phyloP scores from a whole-genome alignment of 2,113 vertebrate species.

The Brachyhypopomus occidentalis region DNA sequence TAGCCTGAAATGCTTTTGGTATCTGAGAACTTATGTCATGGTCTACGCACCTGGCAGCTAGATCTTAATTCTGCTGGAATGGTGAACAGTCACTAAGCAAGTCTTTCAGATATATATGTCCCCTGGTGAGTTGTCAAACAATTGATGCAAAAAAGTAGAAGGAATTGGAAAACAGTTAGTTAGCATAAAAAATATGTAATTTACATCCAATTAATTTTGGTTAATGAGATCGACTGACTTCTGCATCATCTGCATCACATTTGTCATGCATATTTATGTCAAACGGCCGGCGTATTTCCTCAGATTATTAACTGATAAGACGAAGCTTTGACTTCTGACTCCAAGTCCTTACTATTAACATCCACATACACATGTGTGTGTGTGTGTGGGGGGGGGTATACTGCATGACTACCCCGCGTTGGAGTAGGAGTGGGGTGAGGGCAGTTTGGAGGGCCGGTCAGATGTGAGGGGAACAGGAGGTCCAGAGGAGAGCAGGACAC shows the following conservation, averaged over 20 bases:
- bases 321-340: constrained; percentile 40
- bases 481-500: constrained; percentile 90
- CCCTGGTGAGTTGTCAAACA: constrained; percentile 9
- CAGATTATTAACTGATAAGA: constrained; percentile 54
- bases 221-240: constrained; percentile 75
- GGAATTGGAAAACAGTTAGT: constrained; percentile 22
- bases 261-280: constrained; percentile 71
- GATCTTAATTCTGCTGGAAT: constrained; percentile 12
- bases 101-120: not conserved
- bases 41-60: not conserved
- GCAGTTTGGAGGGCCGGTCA: constrained; percentile 38
- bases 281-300: constrained; percentile 62
- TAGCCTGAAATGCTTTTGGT: not conserved
- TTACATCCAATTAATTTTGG: constrained; percentile 76
- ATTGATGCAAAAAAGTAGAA: not conserved
- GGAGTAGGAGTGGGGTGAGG: not conserved
- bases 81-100: not conserved
- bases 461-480: constrained; percentile 71
- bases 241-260: constrained; percentile 63
- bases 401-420: not conserved
- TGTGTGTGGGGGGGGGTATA: too few species aligned
- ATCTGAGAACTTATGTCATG: not conserved
- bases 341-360: constrained; percentile 12
- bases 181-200: constrained; percentile 67
- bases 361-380: not conserved